Evolutionary conservation across 2,888 invertebrate species (phyloP).

Genomic region (Dynastes hyllus): DNA sequence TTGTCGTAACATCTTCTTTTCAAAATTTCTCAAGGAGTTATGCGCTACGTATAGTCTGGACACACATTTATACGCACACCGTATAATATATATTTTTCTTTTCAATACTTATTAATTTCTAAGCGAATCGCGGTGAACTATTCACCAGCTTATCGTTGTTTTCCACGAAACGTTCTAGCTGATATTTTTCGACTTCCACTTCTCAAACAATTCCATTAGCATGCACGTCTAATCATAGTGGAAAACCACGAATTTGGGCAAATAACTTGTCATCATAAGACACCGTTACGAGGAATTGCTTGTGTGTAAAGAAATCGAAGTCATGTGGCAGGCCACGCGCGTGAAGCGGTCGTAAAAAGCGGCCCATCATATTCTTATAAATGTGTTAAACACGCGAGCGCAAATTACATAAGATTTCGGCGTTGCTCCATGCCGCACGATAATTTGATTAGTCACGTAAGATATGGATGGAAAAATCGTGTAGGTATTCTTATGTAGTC

Average conservation of each 20-base stretch:
- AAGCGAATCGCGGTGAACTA: conserved; percentile 18
- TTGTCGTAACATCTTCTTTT: too few relatives aligned
- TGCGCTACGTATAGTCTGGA: too few relatives aligned
- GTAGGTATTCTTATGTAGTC: not conserved
- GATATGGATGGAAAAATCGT: conserved; percentile 37
- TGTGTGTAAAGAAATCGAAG: conserved; percentile 22
- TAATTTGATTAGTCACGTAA: conserved; percentile 45
- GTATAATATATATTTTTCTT: not conserved
- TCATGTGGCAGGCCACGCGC: conserved; percentile 28
- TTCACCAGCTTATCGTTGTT: conserved; percentile 31
- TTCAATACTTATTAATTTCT: not conserved
- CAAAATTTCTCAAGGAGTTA: too few relatives aligned
- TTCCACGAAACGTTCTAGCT: conserved; percentile 13
- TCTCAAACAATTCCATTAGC: conserved; percentile 43
- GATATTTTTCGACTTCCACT: conserved; percentile 15
- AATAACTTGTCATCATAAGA: conserved; percentile 39
- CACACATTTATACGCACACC: too few relatives aligned
- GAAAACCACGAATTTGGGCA: conserved; percentile 27
- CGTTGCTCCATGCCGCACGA: conserved; percentile 11
- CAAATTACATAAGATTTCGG: conserved; percentile 37
- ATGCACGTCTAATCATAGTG: conserved; percentile 26
- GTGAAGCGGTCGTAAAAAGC: conserved; percentile 27
- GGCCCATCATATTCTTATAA: conserved; percentile 39
- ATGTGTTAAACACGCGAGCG: conserved; percentile 41
- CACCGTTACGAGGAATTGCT: conserved; percentile 39